Base-by-base conservation (phyloP, 1,140 invertebrate genomes). In the Ceratoteleas bidentatus region DNA sequence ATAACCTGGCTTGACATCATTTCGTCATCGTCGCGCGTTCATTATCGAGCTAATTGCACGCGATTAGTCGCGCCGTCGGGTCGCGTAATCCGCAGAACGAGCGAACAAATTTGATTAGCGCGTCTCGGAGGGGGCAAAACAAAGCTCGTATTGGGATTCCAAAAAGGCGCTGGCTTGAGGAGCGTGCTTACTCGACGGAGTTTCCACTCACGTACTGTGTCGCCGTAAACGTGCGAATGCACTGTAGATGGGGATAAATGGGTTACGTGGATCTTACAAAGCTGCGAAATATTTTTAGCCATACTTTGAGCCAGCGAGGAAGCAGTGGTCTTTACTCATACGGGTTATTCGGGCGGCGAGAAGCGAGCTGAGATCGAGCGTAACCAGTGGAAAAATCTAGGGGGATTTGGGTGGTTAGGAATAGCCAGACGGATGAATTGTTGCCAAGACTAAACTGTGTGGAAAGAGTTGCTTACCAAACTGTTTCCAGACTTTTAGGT, bases 201-300 rank as follows among this genome's bases (percentile, higher is more conserved):
- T 62, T 73, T 73, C 40, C 70, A 56, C 70, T 62, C 70, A 73
- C 70, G 70, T 73, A 73, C 70, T 64, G 57, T 64, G 70, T 73
- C 70, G 64, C 70, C 70, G 50, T 73, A 73, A 73, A 73, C 52
- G 70, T 47, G 58, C 50, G 58, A 73, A 73, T 33, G 47, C 58
- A 61, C 10, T 36, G 69, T 45, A 62, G 69, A 73, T 73, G 58
- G 69, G 58, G 69, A 73, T 73, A 73, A 73, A 62, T 73, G 69
- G 69, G 69, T 73, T 73, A 62, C 69, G 58, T 73, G 69, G 50
- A 56, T 73, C 69, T 62, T 53, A 56, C 69, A 54, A 62, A 73
- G 58, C 40, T 47, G 58, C 62, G 49, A 73, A 73, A 73, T 62
- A 73, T 73, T 73, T 54, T 50, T 54, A 61, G 38, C 62, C 56